Base-by-base conservation (phyloP, 2,797 vertebrate genomes). In the Neosalanx taihuensis region DNA sequence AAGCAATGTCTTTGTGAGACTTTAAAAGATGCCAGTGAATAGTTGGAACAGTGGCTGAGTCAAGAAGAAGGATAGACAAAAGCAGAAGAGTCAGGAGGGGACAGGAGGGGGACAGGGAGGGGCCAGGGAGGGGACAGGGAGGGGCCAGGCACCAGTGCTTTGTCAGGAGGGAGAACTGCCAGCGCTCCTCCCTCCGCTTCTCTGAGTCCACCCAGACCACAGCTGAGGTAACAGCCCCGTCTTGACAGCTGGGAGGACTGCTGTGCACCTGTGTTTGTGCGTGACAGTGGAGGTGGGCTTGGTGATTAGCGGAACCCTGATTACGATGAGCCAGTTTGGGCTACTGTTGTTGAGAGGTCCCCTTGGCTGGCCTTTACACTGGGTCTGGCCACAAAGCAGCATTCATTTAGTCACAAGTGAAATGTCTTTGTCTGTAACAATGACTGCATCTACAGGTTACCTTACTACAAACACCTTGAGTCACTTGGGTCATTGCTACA, bases 211-310 rank as follows among this genome's bases (percentile, higher is more conserved):
- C 51, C 29, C 33, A 61, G 70, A 71, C 74, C 86, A 87, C 88
- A 91, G 89, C 88, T 89, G 89, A 86, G 71, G 79, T 71, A 90
- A 88, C 83, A 85, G 87, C 82, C 84, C 72, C 67, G 57, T 33
- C 53, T 70, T 70, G 80, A 87, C 90, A 89, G 86, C 88, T 89
- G 88, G 84, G 84, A 67, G 66, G 73, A 68, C 66, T 51, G 13
- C 6, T 30, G 56, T n/a, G 18, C 23, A 20, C 26, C 18, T 59
- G 58, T 29, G 58, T 59, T 18, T 29, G 58, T 59, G 58, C 10
- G 58, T 59, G 58, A 23, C 10, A 13, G 46, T 15, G 37, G 29
- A 23, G 13, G 26, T 10, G 29, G 26, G 49, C 10, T 7, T 68
- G 37, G 70, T 18, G 56, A 41, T 80, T 73, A 85, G 76, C 77